phyloP scores from a whole-genome alignment of 2,113 vertebrate genomes.

The Catharus minimus region DNA sequence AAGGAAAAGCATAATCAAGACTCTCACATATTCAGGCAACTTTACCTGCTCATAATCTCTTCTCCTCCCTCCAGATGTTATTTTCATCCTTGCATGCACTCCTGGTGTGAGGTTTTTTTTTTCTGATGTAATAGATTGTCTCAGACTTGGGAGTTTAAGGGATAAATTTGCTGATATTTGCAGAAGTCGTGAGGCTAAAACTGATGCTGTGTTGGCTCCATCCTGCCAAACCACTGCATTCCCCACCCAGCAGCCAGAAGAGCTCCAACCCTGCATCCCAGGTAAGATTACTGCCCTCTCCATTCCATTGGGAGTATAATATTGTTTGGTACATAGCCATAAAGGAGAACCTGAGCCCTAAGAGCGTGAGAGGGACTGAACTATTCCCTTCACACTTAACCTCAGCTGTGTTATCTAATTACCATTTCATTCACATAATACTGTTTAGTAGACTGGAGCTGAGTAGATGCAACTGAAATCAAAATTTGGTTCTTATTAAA shows the following conservation, averaged over 20 bases:
- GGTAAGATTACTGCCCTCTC: neutral
- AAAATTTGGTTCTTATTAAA: conserved; percentile 13
- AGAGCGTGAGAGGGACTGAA: neutral
- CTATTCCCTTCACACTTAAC: neutral
- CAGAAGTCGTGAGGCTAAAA: neutral
- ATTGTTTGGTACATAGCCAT: neutral
- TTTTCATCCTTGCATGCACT: neutral
- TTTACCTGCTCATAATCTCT: neutral
- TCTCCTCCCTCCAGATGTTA: neutral
- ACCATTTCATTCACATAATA: neutral
- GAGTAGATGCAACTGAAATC: neutral
- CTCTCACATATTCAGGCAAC: neutral
- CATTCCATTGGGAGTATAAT: neutral
- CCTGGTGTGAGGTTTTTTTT: neutral
- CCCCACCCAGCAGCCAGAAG: neutral
- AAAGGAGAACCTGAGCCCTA: neutral
- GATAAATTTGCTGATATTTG: neutral
- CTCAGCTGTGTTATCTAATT: neutral
- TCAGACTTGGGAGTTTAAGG: neutral
- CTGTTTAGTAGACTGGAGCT: neutral
- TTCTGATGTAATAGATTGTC: neutral
- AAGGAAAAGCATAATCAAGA: neutral
- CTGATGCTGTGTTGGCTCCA: fast-evolving
- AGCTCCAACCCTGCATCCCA: neutral
- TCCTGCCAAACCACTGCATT: conserved; percentile 25